A percentile compares a stretch with the other conserved stretches of the same genome.
phyloP scores from a whole-genome alignment of 2,888 invertebrate species.

The Campopleginae sp. region DNA sequence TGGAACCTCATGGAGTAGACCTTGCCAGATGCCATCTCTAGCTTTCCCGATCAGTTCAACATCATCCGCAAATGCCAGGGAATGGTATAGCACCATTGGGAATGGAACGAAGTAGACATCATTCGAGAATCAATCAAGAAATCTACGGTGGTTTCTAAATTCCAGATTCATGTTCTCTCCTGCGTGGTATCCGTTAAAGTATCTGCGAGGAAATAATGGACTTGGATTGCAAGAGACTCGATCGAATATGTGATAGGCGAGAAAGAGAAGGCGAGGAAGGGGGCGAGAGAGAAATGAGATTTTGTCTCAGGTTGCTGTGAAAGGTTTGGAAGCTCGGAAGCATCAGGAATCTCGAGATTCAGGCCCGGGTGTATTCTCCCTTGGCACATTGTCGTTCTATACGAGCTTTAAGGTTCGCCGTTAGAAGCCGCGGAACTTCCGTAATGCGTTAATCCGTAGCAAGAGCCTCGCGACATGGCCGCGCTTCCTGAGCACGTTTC shows the following conservation, averaged over 20 bases:
- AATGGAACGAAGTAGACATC: not conserved
- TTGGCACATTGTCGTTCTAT: conserved; percentile 34
- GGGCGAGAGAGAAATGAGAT: not conserved
- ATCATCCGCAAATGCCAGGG: not conserved
- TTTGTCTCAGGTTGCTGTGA: not conserved
- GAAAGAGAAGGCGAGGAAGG: conserved; percentile 11
- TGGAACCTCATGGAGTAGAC: too few species aligned
- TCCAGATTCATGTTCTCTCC: not conserved
- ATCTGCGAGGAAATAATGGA: not conserved
- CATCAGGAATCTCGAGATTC: conserved; percentile 73
- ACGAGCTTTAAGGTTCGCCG: conserved; percentile 74
- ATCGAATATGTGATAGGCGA: not conserved
- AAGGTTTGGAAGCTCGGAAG: conserved; percentile 39
- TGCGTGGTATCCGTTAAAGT: not conserved
- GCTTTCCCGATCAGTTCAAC: not conserved
- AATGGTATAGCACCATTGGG: not conserved
- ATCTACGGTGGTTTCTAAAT: not conserved
- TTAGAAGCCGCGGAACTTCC: conserved; percentile 80
- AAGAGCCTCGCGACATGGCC: conserved; percentile 66
- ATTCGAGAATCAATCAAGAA: not conserved
- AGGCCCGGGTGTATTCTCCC: conserved; percentile 55
- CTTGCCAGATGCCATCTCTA: too few species aligned
- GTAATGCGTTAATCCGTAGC: conserved; percentile 82
- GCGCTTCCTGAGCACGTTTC: conserved; percentile 76
- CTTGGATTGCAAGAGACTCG: not conserved